Evolutionary conservation across 2,113 vertebrate species (phyloP).

Genomic region (Syrrhaptes paradoxus): DNA sequence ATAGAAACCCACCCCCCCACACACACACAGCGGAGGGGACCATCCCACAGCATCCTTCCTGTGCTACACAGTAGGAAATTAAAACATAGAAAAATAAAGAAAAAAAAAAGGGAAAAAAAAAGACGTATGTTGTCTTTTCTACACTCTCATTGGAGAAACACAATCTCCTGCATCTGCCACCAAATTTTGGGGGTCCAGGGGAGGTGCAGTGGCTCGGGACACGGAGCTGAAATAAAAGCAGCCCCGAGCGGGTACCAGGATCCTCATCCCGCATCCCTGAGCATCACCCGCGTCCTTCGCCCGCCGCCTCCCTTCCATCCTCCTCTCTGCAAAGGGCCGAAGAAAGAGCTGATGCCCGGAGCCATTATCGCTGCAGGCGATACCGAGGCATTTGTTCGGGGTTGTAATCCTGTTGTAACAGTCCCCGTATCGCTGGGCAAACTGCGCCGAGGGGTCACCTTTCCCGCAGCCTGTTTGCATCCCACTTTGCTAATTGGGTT

Average conservation of each 20-base stretch:
- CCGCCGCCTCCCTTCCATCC: rapidly evolving
- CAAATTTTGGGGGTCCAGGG: rapidly evolving
- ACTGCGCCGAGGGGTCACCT: not conserved
- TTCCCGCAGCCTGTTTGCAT: not conserved
- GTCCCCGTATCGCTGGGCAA: not conserved
- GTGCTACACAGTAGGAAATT: not conserved
- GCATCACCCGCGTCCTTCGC: not conserved
- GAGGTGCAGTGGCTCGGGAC: rapidly evolving
- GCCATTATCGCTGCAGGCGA: not conserved
- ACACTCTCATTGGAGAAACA: not conserved
- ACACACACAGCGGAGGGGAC: rapidly evolving
- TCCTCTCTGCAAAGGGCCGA: too few species aligned
- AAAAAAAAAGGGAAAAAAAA: not conserved
- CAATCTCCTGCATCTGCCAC: not conserved
- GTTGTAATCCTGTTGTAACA: not conserved
- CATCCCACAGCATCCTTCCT: not conserved
- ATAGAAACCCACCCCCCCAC: not conserved
- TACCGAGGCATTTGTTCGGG: not conserved
- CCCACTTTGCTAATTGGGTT: not conserved
- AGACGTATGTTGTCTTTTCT: not conserved
- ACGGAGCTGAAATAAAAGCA: rapidly evolving
- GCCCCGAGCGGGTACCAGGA: rapidly evolving
- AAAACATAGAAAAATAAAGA: not conserved
- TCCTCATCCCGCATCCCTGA: rapidly evolving
- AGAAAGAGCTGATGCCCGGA: not conserved